Base-by-base conservation (phyloP, 2,888 invertebrate genomes). In the Ophion slaviceki region DNA sequence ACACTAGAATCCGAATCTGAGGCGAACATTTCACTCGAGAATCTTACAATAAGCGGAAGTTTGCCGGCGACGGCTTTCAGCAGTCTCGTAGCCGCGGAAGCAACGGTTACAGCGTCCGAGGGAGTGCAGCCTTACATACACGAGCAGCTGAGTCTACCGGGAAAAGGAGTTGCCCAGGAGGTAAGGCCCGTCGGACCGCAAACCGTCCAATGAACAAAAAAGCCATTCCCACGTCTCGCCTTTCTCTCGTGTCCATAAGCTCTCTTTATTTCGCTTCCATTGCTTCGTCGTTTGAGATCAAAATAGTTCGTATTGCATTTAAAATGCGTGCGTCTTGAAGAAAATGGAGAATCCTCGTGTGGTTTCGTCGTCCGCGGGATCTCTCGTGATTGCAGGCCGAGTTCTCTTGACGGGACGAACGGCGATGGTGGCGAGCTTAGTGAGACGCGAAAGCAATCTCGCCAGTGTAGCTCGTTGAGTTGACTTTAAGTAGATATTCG, bases 1-100 rank as follows among this genome's bases (percentile, higher is more conserved):
- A 94, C 94, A 71, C 90, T 95, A 80, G 91, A 94, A 67, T 92
- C 94, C 0, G 94, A 94, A 75, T 92, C 94, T 32, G 94, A 94
- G 71, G 92, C 94, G 6, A 93, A 92, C 76, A 91, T 92, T 32
- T 91, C 93, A 0, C 86, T 92, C 2, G 93, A 94, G 66, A 92
- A 93, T 75, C 89, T 95, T 14, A 91, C 92, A 1, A 93, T 94
- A 75, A 92, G 91, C 90, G 82, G 89, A 88, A 83, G 88, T 87
- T 87, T 93, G 20, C 94, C 94, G 40, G 91, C 93, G 24, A 95
- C 95, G 2, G 94, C 95, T 1, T 95, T 95, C 88, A 94, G 94
- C 61, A 93, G 94, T 20, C 93, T 94, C 85, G 90, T 95, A 64
- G 93, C 94, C 6, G 93, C 94, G 64, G 91, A 95, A 85, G 92